phyloP scores from a whole-genome alignment of 2,888 invertebrate genomes.

The Philaethria dido region DNA sequence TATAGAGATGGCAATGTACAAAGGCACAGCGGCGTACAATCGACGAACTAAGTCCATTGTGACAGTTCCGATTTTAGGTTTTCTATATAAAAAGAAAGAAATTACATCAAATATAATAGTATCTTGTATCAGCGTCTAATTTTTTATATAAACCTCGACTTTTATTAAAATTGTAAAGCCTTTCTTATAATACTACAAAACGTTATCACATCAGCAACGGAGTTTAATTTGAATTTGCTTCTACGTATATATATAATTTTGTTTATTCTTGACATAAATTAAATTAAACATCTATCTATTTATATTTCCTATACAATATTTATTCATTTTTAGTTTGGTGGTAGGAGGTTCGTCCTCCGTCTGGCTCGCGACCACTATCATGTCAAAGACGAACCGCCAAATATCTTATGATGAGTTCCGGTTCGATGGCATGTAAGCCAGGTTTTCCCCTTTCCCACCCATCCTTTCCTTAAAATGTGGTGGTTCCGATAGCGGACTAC shows the following conservation, averaged over 20 bases:
- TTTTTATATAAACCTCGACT: neutral
- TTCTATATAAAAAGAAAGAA: slow-evolving; percentile 47
- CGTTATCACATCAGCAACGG: slow-evolving; percentile 15
- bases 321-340: too few relatives aligned
- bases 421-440: too few relatives aligned
- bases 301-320: too few relatives aligned
- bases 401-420: too few relatives aligned
- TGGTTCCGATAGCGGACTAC: too few relatives aligned
- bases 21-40: slow-evolving; percentile 63
- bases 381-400: too few relatives aligned
- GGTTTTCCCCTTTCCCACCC: too few relatives aligned
- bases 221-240: neutral
- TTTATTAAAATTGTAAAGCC: slow-evolving; percentile 13
- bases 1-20: slow-evolving; percentile 58
- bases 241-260: neutral
- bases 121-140: neutral
- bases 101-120: slow-evolving; percentile 21
- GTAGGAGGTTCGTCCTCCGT: too few relatives aligned
- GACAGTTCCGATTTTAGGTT: slow-evolving; percentile 51
- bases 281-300: neutral
- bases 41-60: slow-evolving; percentile 66
- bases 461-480: too few relatives aligned
- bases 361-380: too few relatives aligned
- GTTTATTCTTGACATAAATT: neutral
- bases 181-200: slow-evolving; percentile 5